Conservation (phyloP, 2,113 vertebrate species). For the Gymnobelideus leadbeateri region DNA sequence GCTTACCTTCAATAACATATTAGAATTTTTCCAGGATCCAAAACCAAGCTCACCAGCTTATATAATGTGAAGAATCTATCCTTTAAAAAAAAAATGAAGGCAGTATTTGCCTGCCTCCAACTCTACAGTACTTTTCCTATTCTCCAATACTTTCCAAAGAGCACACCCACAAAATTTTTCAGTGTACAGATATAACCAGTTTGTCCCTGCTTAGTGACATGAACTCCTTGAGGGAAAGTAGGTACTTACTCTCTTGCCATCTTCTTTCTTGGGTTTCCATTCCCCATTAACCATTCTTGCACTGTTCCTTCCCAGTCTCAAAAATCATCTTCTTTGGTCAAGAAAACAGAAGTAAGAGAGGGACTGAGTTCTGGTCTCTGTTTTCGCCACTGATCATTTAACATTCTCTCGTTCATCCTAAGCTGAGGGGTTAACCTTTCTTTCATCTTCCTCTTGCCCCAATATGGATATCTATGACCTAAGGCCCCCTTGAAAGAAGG, state of each 20-base stretch:
- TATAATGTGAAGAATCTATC: not conserved
- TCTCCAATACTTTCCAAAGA: not conserved
- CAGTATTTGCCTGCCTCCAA: not conserved
- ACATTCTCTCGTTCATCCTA: not conserved
- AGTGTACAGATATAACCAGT: not conserved
- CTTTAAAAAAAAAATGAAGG: not conserved
- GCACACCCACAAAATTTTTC: not conserved
- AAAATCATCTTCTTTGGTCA: constrained; percentile 3
- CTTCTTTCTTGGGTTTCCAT: not conserved
- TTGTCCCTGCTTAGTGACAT: not conserved
- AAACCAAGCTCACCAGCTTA: not conserved
- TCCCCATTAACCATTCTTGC: not conserved
- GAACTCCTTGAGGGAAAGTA: not conserved
- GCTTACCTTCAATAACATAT: not conserved
- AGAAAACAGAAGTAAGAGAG: not conserved
- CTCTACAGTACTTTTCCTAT: not conserved
- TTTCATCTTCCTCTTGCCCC: not conserved
- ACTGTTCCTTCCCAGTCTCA: not conserved
- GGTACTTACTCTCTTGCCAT: not conserved
- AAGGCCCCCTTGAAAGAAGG: not conserved
- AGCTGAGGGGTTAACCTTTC: not conserved
- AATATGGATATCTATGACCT: not conserved
- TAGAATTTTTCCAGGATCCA: not conserved
- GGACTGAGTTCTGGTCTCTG: not conserved
- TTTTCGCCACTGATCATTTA: not conserved